Conservation (phyloP, 2,797 vertebrate species). For the Neopelma chrysocephalum region DNA sequence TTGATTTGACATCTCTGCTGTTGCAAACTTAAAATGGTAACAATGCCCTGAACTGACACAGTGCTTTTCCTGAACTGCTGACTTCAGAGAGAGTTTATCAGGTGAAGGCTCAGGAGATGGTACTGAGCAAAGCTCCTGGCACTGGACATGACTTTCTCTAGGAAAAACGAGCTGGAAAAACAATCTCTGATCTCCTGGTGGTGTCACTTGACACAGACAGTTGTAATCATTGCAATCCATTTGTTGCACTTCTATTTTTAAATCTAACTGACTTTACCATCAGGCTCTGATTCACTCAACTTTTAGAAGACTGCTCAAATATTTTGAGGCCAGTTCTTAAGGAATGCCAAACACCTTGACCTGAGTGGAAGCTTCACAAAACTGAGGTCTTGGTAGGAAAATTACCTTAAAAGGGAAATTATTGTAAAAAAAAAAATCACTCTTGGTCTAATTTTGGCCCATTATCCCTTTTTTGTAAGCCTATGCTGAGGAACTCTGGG, state of each 20-base stretch:
- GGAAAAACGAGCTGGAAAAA: neutral
- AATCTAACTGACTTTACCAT: neutral
- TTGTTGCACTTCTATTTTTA: neutral
- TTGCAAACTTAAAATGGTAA: neutral
- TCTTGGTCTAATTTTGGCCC: neutral
- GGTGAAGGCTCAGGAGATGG: neutral
- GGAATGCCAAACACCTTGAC: neutral
- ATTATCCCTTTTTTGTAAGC: neutral
- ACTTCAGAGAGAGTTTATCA: neutral
- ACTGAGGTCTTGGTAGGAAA: neutral
- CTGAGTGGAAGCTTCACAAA: neutral
- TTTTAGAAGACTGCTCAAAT: neutral
- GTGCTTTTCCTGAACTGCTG: neutral
- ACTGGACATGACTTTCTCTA: neutral
- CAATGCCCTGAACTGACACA: neutral
- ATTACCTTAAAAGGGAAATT: neutral
- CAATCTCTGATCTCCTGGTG: neutral
- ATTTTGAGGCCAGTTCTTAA: neutral
- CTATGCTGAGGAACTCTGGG: neutral
- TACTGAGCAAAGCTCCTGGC: neutral
- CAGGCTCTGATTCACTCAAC: neutral
- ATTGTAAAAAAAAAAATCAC: neutral
- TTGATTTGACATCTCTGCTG: neutral
- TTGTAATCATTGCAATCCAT: neutral
- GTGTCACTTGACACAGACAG: neutral